A percentile compares a stretch with the other conserved stretches of the same genome.
phyloP scores from a whole-genome alignment of 2,797 vertebrate genomes.

The Lateolabrax maculatus region DNA sequence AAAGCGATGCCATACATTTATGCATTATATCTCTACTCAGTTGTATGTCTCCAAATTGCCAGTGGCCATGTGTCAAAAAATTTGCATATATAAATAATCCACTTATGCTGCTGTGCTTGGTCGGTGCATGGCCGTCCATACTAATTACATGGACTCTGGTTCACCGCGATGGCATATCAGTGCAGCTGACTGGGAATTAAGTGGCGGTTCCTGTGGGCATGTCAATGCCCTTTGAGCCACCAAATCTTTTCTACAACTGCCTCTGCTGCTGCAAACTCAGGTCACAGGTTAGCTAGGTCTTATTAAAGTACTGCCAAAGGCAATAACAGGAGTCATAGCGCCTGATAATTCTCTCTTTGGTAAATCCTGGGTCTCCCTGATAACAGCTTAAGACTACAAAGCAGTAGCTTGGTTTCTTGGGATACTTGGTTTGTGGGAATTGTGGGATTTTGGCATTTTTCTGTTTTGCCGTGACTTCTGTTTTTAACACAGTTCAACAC shows the following conservation, averaged over 20 bases:
- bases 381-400: slow-evolving; percentile 68
- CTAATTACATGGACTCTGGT: slow-evolving; percentile 62
- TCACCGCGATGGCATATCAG: slow-evolving; percentile 50
- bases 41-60: slow-evolving; percentile 46
- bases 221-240: slow-evolving; percentile 59
- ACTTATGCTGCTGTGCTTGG: slow-evolving; percentile 51
- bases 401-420: slow-evolving; percentile 51
- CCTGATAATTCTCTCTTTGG: slow-evolving; percentile 64
- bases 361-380: slow-evolving; percentile 66
- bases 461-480: slow-evolving; percentile 25
- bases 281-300: slow-evolving; percentile 74
- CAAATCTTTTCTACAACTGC: slow-evolving; percentile 55
- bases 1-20: slow-evolving; percentile 19
- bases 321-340: slow-evolving; percentile 71
- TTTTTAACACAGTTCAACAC: slow-evolving; percentile 34
- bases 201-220: slow-evolving; percentile 51
- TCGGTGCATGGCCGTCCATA: slow-evolving; percentile 57
- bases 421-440: slow-evolving; percentile 43
- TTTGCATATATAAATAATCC: slow-evolving; percentile 70
- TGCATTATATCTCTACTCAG: slow-evolving; percentile 38
- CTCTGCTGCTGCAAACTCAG: slow-evolving; percentile 44
- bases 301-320: slow-evolving; percentile 74
- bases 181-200: slow-evolving; percentile 58
- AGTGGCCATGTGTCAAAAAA: slow-evolving; percentile 50
- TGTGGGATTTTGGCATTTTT: slow-evolving; percentile 25